Conservation (phyloP, 2,113 vertebrate genomes). For the Takifugu flavidus region DNA sequence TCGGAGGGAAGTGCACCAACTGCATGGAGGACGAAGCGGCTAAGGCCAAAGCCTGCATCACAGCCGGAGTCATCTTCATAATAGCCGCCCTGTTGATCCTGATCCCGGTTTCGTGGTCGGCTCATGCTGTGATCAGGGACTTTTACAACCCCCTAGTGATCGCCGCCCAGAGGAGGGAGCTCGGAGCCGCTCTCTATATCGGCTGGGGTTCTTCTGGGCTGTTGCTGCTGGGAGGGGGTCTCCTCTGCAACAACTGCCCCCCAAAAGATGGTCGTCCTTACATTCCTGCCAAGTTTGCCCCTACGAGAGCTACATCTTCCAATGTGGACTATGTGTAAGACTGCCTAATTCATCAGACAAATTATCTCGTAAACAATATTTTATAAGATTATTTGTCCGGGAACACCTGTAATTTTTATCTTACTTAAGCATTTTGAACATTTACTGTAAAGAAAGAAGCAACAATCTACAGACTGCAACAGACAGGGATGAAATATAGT, state of each 20-base stretch:
- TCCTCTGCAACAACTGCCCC: constrained; percentile 78
- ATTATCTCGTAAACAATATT: no score
- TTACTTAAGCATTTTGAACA: no score
- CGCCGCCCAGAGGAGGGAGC: constrained; percentile 69
- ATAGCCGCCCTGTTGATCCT: constrained; percentile 66
- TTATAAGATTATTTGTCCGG: not conserved
- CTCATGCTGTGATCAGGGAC: constrained; percentile 71
- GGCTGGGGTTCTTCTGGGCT: constrained; percentile 71
- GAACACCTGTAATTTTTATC: no score
- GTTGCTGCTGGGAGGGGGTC: constrained; percentile 72
- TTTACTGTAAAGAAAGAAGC: no score
- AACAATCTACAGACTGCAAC: no score
- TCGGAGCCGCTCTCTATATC: constrained; percentile 74
- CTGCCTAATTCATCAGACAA: not conserved
- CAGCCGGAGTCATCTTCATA: constrained; percentile 73
- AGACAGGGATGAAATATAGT: constrained; percentile 22
- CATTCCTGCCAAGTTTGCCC: constrained; percentile 59
- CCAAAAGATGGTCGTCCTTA: constrained; percentile 57
- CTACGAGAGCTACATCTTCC: constrained; percentile 47
- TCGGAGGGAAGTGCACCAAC: constrained; percentile 79
- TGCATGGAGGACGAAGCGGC: constrained; percentile 74
- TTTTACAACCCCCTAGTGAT: constrained; percentile 75
- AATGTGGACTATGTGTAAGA: constrained; percentile 70
- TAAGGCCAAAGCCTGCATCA: constrained; percentile 75
- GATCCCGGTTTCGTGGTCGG: constrained; percentile 77